These are phyloP conservation scores for Corythornis cristatus DNA, from an alignment of 2,113 vertebrate species.

Conservation along the genomic window DNA sequence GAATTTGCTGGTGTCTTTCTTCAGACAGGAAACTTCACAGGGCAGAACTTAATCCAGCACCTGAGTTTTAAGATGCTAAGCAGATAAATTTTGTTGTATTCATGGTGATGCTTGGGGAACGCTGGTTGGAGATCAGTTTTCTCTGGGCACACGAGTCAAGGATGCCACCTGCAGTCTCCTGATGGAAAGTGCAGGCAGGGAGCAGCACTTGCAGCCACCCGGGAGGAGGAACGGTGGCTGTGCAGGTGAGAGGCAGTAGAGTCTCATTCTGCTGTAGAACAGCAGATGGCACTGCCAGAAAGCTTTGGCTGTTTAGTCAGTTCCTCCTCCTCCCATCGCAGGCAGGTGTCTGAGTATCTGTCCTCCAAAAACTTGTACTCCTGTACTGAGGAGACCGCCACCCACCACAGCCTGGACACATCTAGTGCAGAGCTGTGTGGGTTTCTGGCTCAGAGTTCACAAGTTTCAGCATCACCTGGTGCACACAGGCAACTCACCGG, in stretches of 20 bases:
- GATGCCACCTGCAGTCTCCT: background rate
- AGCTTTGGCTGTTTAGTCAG: background rate
- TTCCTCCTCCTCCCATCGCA: background rate
- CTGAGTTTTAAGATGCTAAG: background rate
- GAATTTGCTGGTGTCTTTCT: background rate
- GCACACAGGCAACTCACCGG: too few species aligned
- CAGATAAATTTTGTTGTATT: background rate
- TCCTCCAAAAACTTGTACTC: background rate
- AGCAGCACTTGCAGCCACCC: background rate
- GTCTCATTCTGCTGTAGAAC: too few species aligned
- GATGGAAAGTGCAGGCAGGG: background rate
- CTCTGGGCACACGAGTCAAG: rapidly evolving
- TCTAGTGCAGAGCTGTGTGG: background rate
- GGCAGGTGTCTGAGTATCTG: background rate
- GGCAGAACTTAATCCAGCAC: background rate
- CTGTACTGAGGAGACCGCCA: background rate
- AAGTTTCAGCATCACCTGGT: too few species aligned
- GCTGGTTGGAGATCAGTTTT: background rate
- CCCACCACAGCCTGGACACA: background rate
- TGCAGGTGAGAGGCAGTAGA: background rate
- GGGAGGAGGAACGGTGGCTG: background rate
- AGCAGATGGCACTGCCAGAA: background rate
- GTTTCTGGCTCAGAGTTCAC: too few species aligned
- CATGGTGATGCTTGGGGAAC: background rate
- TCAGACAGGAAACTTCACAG: background rate